These are phyloP conservation scores for Phengaris alcon DNA, from an alignment of 2,888 invertebrate species.

Conservation along the genomic window DNA sequence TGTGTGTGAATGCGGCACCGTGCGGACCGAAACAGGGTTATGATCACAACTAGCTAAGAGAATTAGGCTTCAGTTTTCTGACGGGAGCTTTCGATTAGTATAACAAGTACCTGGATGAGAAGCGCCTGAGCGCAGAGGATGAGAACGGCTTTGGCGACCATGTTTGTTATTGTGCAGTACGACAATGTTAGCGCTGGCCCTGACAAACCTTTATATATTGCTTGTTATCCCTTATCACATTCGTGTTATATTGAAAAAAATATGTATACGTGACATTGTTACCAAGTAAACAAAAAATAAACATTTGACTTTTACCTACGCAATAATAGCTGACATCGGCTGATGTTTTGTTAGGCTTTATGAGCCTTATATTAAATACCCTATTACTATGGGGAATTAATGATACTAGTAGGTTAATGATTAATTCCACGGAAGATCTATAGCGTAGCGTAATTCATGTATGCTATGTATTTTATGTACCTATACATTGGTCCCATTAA, in stretches of 20 bases:
- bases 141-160: slow-evolving; percentile 46
- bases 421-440: too few relatives aligned
- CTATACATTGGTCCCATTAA: too few relatives aligned
- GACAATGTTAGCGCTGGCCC: neutral
- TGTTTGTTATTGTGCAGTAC: slow-evolving; percentile 36
- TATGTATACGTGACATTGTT: slow-evolving; percentile 20
- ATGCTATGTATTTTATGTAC: too few relatives aligned
- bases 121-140: slow-evolving; percentile 48
- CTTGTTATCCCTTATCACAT: neutral
- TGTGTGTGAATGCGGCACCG: too few relatives aligned
- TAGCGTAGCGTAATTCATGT: too few relatives aligned
- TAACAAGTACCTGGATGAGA: slow-evolving; percentile 33
- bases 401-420: too few relatives aligned
- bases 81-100: too few relatives aligned
- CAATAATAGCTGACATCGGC: neutral
- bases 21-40: too few relatives aligned
- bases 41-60: too few relatives aligned
- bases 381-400: too few relatives aligned
- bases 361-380: too few relatives aligned
- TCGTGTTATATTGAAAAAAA: neutral
- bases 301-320: neutral
- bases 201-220: slow-evolving; percentile 18
- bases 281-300: neutral
- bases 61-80: too few relatives aligned
- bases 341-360: neutral